Conservation (phyloP, 2,888 invertebrate species). For the Coenonympha arcania region DNA sequence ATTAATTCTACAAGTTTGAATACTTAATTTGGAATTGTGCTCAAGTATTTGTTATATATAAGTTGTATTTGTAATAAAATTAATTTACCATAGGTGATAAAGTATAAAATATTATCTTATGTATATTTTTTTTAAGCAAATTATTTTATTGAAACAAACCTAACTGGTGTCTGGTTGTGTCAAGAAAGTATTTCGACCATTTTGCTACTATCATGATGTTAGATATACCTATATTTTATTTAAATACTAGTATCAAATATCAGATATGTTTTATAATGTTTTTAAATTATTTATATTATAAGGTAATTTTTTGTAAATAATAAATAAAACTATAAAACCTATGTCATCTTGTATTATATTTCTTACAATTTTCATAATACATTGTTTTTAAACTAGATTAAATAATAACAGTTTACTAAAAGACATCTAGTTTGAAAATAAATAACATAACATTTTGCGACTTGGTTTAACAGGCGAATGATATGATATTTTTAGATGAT, state of each 20-base stretch:
- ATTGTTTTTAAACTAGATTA: conserved; percentile 58
- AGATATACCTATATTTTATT: not conserved
- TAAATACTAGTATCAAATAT: not conserved
- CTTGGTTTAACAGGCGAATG: conserved; percentile 73
- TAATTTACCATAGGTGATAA: too few species aligned
- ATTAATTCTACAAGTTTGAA: too few species aligned
- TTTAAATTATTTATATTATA: too few species aligned
- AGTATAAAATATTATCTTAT: too few species aligned
- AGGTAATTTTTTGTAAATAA: not conserved
- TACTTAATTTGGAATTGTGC: too few species aligned
- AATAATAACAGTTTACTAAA: conserved; percentile 41
- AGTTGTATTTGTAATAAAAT: too few species aligned
- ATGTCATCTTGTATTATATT: conserved; percentile 74
- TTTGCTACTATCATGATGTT: too few species aligned
- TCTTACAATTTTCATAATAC: conserved; percentile 71
- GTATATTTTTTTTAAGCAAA: too few species aligned
- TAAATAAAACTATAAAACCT: conserved; percentile 51
- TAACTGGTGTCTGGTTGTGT: too few species aligned
- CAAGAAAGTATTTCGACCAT: too few species aligned
- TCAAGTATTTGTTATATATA: too few species aligned
- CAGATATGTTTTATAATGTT: not conserved
- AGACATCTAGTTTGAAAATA: conserved; percentile 35
- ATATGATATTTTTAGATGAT: conserved; percentile 67
- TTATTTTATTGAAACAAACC: too few species aligned
- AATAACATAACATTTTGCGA: conserved; percentile 55